These are phyloP conservation scores for Fragum sueziense DNA, from an alignment of 2,888 invertebrate genomes.

Conservation along the genomic window DNA sequence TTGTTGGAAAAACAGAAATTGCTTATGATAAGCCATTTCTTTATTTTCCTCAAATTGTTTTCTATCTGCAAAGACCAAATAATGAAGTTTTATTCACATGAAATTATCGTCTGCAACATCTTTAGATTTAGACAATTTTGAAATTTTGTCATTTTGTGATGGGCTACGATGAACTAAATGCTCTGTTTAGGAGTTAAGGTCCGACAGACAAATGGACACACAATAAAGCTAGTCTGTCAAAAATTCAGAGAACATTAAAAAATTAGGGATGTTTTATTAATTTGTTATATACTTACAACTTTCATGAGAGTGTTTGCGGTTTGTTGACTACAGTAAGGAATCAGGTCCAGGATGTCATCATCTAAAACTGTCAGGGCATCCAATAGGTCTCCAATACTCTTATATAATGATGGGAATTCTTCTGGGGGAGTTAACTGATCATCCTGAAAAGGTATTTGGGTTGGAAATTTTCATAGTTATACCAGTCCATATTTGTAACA, in stretches of 20 bases:
- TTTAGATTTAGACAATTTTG: too few species aligned
- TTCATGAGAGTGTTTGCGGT: not conserved
- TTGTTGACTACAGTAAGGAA: not conserved
- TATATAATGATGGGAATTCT: not conserved
- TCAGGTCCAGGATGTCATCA: constrained; percentile 1
- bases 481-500: too few species aligned
- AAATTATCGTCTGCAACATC: too few species aligned
- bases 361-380: constrained; percentile 13
- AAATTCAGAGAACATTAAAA: too few species aligned
- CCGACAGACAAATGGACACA: not conserved
- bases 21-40: too few species aligned
- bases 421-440: not conserved
- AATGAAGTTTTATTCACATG: too few species aligned
- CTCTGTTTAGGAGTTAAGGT: not conserved
- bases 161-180: not conserved
- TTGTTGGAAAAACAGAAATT: not conserved
- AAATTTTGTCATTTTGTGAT: not conserved
- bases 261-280: too few species aligned
- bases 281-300: too few species aligned
- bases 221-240: not conserved
- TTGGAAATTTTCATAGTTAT: too few species aligned
- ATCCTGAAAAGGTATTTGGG: not conserved
- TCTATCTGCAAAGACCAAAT: not conserved
- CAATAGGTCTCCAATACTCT: not conserved
- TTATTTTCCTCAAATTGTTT: not conserved